phyloP scores from a whole-genome alignment of 2,888 invertebrate species.

The Eugnorisma glareosa region DNA sequence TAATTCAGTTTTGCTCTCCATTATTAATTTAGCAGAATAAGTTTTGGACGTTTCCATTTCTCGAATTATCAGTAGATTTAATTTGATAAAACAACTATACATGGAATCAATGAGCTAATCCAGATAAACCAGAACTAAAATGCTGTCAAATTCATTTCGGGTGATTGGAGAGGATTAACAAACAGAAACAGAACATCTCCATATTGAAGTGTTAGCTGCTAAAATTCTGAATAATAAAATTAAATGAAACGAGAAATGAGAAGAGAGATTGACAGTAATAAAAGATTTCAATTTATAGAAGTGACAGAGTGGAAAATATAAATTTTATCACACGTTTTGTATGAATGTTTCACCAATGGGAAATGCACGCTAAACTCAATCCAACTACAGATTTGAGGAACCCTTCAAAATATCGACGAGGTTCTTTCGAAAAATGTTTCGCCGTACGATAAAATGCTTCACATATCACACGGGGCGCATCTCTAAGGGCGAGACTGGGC shows the following conservation, averaged over 20 bases:
- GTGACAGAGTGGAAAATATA: not conserved
- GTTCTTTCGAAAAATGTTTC: slow-evolving; percentile 40
- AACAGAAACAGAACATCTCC: not conserved
- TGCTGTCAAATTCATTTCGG: not conserved
- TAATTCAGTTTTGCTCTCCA: slow-evolving; percentile 40
- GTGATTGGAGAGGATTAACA: not conserved
- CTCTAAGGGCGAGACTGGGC: slow-evolving; percentile 89
- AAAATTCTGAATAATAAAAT: not conserved
- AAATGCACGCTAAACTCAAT: not conserved
- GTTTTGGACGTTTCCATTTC: not conserved
- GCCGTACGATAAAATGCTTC: slow-evolving; percentile 78
- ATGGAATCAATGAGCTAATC: not conserved
- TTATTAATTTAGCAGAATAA: slow-evolving; percentile 11
- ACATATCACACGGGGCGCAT: slow-evolving; percentile 79
- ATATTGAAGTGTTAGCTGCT: too few species aligned
- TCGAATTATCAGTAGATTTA: not conserved
- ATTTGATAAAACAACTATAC: not conserved
- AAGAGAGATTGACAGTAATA: not conserved
- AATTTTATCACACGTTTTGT: too few species aligned
- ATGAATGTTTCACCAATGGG: not conserved
- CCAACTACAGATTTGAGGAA: not conserved
- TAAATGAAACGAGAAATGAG: not conserved
- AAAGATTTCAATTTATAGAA: not conserved
- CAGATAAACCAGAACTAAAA: not conserved
- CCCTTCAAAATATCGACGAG: slow-evolving; percentile 12